Percentiles rank a stretch among this genome's conserved stretches.
Conservation (phyloP, 2,797 vertebrate genomes). For the Mareca strepera region DNA sequence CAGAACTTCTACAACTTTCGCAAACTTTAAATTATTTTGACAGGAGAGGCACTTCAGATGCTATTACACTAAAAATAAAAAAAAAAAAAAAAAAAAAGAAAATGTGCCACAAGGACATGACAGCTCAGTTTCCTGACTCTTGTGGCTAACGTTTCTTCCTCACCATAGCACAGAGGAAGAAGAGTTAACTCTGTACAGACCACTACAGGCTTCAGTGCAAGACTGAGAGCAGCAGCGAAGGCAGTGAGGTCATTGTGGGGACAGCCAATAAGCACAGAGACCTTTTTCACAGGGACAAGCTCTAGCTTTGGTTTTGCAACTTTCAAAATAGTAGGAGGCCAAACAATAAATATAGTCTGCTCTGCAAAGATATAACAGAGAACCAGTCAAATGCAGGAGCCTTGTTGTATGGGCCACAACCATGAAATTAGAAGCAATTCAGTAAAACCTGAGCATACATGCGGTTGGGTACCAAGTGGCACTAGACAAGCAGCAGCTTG, state of each 20-base stretch:
- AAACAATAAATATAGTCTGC: neutral
- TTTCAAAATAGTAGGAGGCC: neutral
- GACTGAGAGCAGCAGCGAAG: fast-evolving
- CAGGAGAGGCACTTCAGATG: neutral
- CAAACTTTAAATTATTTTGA: neutral
- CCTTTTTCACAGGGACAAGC: neutral
- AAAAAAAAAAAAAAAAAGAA: neutral
- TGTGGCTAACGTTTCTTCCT: neutral
- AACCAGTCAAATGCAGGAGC: neutral
- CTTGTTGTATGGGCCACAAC: fast-evolving
- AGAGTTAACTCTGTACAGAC: neutral
- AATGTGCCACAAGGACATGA: neutral
- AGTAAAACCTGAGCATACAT: neutral
- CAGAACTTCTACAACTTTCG: neutral
- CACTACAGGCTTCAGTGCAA: neutral
- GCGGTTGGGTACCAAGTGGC: fast-evolving
- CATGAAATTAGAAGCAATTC: neutral
- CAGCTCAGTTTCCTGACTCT: neutral
- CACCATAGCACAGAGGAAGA: neutral
- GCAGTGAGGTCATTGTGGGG: neutral
- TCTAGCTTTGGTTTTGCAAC: neutral
- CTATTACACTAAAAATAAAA: neutral
- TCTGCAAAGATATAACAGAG: neutral
- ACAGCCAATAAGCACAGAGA: neutral
- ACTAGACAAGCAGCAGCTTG: neutral